Percentiles rank a stretch among this genome's conserved stretches.
phyloP scores from a whole-genome alignment of 2,888 invertebrate genomes.

The Peribatodes rhomboidaria region DNA sequence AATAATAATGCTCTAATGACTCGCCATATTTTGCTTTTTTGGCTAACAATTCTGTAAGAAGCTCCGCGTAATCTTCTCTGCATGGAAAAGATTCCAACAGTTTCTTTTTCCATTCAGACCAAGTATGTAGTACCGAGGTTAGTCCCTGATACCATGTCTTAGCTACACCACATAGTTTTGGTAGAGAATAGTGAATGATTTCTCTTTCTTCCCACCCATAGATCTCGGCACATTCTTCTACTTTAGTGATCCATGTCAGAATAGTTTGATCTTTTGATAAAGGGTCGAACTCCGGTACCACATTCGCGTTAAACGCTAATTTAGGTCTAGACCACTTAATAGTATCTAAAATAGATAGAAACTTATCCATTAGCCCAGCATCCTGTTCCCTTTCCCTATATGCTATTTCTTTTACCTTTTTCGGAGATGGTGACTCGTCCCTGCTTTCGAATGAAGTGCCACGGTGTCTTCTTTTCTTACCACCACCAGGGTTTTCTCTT shows the following conservation, averaged over 20 bases:
- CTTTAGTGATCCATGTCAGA: constrained; percentile 28
- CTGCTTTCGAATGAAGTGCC: no score
- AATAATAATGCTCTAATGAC: constrained; percentile 29
- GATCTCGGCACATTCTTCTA: constrained; percentile 30
- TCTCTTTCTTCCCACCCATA: constrained; percentile 32
- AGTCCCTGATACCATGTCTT: constrained; percentile 32
- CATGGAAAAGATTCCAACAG: constrained; percentile 25
- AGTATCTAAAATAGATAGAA: no score
- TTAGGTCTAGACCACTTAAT: no score
- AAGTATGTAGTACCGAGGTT: constrained; percentile 15
- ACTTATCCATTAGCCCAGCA: no score
- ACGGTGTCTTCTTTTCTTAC: no score
- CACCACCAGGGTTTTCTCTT: no score
- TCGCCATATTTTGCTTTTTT: constrained; percentile 5
- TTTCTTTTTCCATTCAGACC: constrained; percentile 32
- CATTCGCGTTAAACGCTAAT: no score
- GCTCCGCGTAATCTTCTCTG: constrained; percentile 23
- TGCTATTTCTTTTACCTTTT: no score
- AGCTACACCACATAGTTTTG: constrained; percentile 24
- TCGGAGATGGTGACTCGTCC: no score
- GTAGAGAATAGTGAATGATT: constrained; percentile 28
- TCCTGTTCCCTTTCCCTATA: no score
- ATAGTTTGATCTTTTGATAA: no score
- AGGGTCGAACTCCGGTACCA: no score
- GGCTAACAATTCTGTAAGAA: constrained; percentile 19